Base-by-base conservation (phyloP, 2,113 vertebrate species). In the Mystacornis crossleyi region DNA sequence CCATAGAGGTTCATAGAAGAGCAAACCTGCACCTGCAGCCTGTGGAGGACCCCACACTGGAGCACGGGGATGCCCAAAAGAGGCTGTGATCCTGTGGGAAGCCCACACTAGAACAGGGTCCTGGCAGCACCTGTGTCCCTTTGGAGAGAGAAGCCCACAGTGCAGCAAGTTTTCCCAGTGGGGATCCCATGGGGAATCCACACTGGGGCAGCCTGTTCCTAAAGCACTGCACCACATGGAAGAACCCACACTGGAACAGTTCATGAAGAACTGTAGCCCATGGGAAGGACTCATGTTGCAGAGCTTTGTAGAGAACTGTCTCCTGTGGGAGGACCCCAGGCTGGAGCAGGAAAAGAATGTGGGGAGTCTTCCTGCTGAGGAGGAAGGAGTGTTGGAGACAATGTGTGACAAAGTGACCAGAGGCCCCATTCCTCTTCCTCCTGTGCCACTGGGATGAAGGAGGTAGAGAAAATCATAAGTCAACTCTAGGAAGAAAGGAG, bases 301-400 rank as follows among this genome's bases (percentile, higher is more conserved):
- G 47, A 61, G 26, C 3, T 54, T 75, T 47, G n/a, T 42, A n/a
- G 9, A 51, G 14, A 45, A 14, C 11, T 40, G 25, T 34, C 43
- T 82, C 24, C 20, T 20, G 26, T 34, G 25, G 40, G 25, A 82
- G 34, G 14, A 61, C 24, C 2, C n/a, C 29, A 53, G 0, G 0
- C 20, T 82, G 20, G 19, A 47, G 45, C 20, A 61, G 25, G 11
- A 42, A 31, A 26, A 61, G 38, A 26, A 16, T 20, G 18, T 57
- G 48, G 38, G 8, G 45, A 43, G 28, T 45, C 24, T 8, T 50
- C 3, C 7, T 0, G 1, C 26, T 26, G 42, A 19, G 33, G 16
- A 58, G 24, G 33, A 31, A 55, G 40, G 13, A 62, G 12, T 14
- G 17, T 42, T 12, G 28, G 34, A 38, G 33, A 61, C 23, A 50